Percentiles rank a stretch among this genome's conserved stretches.
Conservation (phyloP, 2,797 vertebrate species). For the Eidolon dupreanum region DNA sequence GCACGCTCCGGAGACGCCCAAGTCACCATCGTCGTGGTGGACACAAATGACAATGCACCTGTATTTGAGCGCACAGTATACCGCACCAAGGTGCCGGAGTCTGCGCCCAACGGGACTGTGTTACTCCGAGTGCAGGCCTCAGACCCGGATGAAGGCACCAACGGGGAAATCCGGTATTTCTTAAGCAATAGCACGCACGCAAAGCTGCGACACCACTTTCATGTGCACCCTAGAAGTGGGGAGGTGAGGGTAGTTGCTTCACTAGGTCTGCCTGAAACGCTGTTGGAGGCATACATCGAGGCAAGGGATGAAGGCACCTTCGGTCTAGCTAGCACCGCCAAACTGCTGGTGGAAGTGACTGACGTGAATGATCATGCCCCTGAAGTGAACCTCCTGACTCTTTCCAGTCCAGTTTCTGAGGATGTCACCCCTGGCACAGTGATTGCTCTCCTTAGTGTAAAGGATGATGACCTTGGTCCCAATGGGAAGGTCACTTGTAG, state of each 20-base stretch:
- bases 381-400: conserved; percentile 85
- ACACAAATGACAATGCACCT: conserved; percentile 88
- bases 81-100: conserved; percentile 86
- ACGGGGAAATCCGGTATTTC: conserved; percentile 86
- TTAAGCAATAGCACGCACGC: conserved; percentile 85
- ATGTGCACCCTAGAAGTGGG: conserved; percentile 86
- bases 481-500: conserved; percentile 85
- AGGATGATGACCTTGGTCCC: conserved; percentile 85
- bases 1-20: conserved; percentile 79
- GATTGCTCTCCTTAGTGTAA: conserved; percentile 85
- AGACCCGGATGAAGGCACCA: conserved; percentile 86
- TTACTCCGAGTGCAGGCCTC: conserved; percentile 85
- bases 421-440: conserved; percentile 84
- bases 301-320: conserved; percentile 85
- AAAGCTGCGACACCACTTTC: conserved; percentile 83
- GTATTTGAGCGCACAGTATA: conserved; percentile 85
- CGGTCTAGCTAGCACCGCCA: conserved; percentile 84
- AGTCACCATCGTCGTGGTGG: conserved; percentile 84
- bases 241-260: conserved; percentile 83
- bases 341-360: conserved; percentile 86
- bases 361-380: conserved; percentile 89
- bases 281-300: conserved; percentile 85
- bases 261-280: conserved; percentile 83
- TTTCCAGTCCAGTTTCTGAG: conserved; percentile 84
- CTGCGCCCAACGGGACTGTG: conserved; percentile 82